These are phyloP conservation scores for Limnodromus scolopaceus DNA, from an alignment of 2,797 vertebrate genomes.

Conservation along the genomic window DNA sequence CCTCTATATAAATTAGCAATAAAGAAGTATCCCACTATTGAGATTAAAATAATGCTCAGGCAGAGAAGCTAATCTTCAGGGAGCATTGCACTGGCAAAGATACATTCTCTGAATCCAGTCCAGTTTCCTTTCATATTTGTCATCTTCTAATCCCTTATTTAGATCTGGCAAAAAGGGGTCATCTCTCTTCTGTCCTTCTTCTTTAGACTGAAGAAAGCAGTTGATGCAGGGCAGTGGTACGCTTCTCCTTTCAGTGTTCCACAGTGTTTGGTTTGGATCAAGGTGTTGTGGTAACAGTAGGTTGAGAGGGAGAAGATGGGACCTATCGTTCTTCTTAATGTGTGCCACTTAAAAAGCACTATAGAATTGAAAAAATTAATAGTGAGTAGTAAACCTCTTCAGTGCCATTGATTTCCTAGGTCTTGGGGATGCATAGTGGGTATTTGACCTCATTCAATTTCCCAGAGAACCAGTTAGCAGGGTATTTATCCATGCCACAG, in stretches of 20 bases:
- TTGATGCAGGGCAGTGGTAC: fast-evolving
- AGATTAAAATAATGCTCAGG: background rate
- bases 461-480: background rate
- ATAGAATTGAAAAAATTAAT: too few species aligned
- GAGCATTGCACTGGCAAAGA: background rate
- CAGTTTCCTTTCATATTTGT: background rate
- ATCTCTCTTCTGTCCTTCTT: background rate
- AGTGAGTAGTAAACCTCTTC: background rate
- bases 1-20: background rate
- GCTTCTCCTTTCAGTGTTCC: background rate
- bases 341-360: too few species aligned
- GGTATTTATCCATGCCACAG: background rate
- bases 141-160: background rate
- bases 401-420: background rate
- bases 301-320: background rate
- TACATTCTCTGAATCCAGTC: background rate
- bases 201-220: background rate
- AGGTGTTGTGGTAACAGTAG: background rate
- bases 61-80: background rate
- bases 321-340: background rate
- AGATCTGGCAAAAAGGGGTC: background rate
- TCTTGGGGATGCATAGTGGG: background rate
- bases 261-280: background rate
- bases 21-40: background rate
- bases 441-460: background rate